Conservation (phyloP, 2,888 invertebrate genomes). For the Lasius platythorax region DNA sequence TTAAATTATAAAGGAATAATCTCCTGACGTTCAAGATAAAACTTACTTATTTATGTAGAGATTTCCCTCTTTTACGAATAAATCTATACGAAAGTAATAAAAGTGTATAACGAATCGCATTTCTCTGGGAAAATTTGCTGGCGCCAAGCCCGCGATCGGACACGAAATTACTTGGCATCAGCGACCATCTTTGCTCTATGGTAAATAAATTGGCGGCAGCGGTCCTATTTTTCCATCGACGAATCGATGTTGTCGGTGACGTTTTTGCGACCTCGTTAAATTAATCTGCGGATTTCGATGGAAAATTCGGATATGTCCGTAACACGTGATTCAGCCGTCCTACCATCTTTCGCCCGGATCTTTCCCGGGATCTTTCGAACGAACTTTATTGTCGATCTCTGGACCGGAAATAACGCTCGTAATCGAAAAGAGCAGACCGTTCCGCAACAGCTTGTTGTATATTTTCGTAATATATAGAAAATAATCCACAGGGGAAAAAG, state of each 20-base stretch:
- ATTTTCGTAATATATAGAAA: neutral
- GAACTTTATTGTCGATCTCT: conserved; percentile 44
- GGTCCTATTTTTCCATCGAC: neutral
- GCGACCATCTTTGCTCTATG: conserved; percentile 28
- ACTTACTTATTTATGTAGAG: neutral
- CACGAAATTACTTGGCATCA: conserved; percentile 41
- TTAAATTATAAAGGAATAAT: conserved; percentile 28
- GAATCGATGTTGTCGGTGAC: conserved; percentile 58
- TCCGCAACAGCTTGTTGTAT: neutral
- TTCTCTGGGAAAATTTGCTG: conserved; percentile 7
- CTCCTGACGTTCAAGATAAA: neutral
- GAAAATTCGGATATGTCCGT: conserved; percentile 59
- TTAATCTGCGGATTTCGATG: conserved; percentile 59
- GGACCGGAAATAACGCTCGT: conserved; percentile 13
- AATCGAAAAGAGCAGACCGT: conserved; percentile 22
- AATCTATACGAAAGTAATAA: neutral
- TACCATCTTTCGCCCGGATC: conserved; percentile 19
- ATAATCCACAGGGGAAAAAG: neutral
- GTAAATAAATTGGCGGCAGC: conserved; percentile 57
- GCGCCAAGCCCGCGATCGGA: neutral
- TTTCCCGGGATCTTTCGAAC: conserved; percentile 4
- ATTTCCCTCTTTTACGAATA: conserved; percentile 1
- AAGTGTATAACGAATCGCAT: neutral
- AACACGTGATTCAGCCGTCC: conserved; percentile 44
- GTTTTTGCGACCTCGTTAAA: conserved; percentile 50